Conservation (phyloP, 2,888 invertebrate genomes). For the Xanthorhoe designata region DNA sequence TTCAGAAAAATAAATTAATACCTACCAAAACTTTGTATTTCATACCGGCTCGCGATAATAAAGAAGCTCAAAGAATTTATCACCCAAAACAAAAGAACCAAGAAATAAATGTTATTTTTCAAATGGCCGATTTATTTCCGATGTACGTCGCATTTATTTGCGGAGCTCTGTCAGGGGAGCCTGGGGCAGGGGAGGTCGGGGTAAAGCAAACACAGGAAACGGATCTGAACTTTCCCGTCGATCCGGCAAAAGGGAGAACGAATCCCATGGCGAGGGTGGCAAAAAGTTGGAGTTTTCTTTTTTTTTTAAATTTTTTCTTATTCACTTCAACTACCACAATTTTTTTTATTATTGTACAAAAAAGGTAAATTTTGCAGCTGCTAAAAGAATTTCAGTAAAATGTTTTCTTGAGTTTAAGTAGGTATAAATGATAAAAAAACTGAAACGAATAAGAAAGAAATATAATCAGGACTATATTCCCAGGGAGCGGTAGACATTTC, state of each 20-base stretch:
- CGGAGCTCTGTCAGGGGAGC: conserved; percentile 60
- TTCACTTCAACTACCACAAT: too few relatives aligned
- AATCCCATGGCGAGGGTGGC: conserved; percentile 54
- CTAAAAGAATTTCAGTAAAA: too few relatives aligned
- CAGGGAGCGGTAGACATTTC: too few relatives aligned
- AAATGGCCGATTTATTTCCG: conserved; percentile 69
- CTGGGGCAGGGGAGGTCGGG: conserved; percentile 56
- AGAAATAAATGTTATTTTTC: conserved; percentile 63
- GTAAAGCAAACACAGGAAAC: conserved; percentile 80
- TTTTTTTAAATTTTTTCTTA: neutral
- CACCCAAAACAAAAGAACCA: conserved; percentile 22
- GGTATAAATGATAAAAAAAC: too few relatives aligned
- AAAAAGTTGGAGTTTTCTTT: neutral
- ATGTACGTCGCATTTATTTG: conserved; percentile 75
- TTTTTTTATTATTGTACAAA: too few relatives aligned
- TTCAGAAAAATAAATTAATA: neutral
- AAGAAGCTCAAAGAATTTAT: neutral
- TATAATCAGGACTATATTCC: too few relatives aligned
- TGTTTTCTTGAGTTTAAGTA: too few relatives aligned
- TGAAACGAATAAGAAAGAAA: too few relatives aligned
- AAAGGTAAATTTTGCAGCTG: too few relatives aligned
- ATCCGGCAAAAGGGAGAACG: conserved; percentile 69
- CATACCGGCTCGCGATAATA: neutral
- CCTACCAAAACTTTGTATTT: neutral
- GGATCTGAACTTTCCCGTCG: conserved; percentile 78